Base-by-base conservation (phyloP, 2,113 vertebrate species). In the Amphiprion ocellaris region DNA sequence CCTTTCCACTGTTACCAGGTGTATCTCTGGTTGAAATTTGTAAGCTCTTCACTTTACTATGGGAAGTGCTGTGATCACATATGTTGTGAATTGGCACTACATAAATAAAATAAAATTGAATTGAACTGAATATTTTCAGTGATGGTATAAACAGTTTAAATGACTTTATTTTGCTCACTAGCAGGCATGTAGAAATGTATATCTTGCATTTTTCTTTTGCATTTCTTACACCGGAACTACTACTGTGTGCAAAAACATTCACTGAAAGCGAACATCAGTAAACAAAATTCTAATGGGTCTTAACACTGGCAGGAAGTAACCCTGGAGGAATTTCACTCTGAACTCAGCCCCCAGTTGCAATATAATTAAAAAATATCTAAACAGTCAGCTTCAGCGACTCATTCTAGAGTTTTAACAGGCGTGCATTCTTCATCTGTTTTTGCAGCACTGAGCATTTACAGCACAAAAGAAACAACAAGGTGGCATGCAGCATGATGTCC, bases 311-410 rank as follows among this genome's bases (percentile, higher is more conserved):
- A 88, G 86, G 77, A 81, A 81, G 83, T 68, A 65, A 82, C 87
- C 85, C 84, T 74, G 65, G 79, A 84, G 83, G 74, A 82, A 82
- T 79, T 62, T 83, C 59, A 37, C 26, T 90, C 85, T 91, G 87
- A 92, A 91, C 87, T 89, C 77, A 64, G 80, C 85, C 84, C 83
- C 77, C 75, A 89, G 84, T 83, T 28, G 30, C 79, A 84, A 53
- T 69, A 79, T 83, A 94, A 93, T 93, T 93, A 95, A 93, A 90
- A 89, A 86, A 85, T 67, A 92, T 87, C 87, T 77, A 76, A 87
- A 91, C 67, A 89, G 80, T 68, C 79, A 80, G 83, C 80, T 62
- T 58, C 72, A 71, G 62, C 73, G 71, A 37, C 79, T 77, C 62
- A 77, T 33, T 78, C 85, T 62, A 53, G 84, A 70, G 66, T 66